A percentile compares a stretch with the other conserved stretches of the same genome.
These are phyloP conservation scores for Cavia porcellus DNA, from an alignment of 2,113 vertebrate species.

Conservation along the genomic window DNA sequence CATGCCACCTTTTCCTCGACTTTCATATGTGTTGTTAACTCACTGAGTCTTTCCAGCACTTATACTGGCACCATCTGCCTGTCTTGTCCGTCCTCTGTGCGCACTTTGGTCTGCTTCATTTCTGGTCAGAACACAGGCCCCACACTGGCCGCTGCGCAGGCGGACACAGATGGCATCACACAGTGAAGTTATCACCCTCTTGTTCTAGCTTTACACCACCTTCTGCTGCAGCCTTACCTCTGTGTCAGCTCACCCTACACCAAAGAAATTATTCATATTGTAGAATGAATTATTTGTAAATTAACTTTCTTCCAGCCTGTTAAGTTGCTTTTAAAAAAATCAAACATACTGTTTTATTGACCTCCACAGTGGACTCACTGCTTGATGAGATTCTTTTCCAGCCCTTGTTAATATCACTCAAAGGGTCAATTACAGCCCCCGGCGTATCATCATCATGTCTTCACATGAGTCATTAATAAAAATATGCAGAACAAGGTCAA, in stretches of 20 bases:
- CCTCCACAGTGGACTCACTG: not conserved
- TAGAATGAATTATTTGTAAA: not conserved
- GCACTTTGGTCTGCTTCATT: not conserved
- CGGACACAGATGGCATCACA: not conserved
- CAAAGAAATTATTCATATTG: not conserved
- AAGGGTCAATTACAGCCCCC: slow-evolving; percentile 51
- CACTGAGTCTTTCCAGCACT: not conserved
- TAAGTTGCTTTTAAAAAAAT: not conserved
- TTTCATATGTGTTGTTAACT: not conserved
- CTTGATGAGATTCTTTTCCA: slow-evolving; percentile 41
- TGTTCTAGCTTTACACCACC: not conserved
- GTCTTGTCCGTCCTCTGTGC: accelerated
- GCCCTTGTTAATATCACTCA: not conserved
- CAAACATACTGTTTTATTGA: not conserved
- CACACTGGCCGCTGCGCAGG: not conserved
- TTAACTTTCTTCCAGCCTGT: not conserved
- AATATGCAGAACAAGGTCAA: slow-evolving; percentile 44
- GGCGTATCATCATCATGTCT: not conserved
- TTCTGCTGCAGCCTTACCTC: not conserved
- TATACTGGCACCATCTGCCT: too few species aligned
- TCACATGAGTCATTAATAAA: slow-evolving; percentile 56
- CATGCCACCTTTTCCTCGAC: not conserved
- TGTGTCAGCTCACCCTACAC: not conserved
- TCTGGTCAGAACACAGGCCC: not conserved
- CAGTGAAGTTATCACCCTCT: not conserved